Evolutionary conservation across 1,140 invertebrate species (phyloP), one percentile per base, ranked within the genome.

Genomic region (Lanistes nyassanus): DNA sequence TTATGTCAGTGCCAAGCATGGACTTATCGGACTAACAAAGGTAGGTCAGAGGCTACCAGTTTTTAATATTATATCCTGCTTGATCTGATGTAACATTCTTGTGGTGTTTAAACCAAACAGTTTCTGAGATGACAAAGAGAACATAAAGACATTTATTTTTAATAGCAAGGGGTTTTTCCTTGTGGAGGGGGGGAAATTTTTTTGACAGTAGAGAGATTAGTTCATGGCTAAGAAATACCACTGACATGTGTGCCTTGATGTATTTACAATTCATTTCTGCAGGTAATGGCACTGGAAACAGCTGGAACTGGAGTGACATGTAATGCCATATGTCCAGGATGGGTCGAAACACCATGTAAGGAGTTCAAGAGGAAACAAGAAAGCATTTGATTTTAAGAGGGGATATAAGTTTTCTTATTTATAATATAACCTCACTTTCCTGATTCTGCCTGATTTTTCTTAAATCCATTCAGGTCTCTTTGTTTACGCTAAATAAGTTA

Each of bases 271-370:
- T 19, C 26, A n/a, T 53, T 37, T 76, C 23, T 58, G 39, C 65
- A 85, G 84, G 79, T 75, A 2, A 80, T 88, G 1, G 86, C 87
- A 4, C 58, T 88, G 51, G 87, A 89, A 76, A 77, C 79, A 21
- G 87, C 84, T 36, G 80, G 80, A 13, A 76, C 75, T n/a, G 86
- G 86, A n/a, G 82, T 89, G 3, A 88, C 87, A 5, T 82, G 81
- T 67, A 89, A 88, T 76, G 83, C 84, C 5, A 81, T 89, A 26
- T 88, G 86, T 82, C 88, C 88, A 21, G 88, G 87, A 4, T 89
- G 83, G 82, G 86, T 89, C 0, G 83, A 85, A n/a, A 88, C 88
- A 36, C 87, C 87, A 66, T 76, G 86, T 86, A 77, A 79, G 84
- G 4, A 31, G 29, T 16, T 16, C 31, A 11, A 58, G 9, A 21